Conservation (phyloP, 2,797 vertebrate species). For the Meriones psammophilus region DNA sequence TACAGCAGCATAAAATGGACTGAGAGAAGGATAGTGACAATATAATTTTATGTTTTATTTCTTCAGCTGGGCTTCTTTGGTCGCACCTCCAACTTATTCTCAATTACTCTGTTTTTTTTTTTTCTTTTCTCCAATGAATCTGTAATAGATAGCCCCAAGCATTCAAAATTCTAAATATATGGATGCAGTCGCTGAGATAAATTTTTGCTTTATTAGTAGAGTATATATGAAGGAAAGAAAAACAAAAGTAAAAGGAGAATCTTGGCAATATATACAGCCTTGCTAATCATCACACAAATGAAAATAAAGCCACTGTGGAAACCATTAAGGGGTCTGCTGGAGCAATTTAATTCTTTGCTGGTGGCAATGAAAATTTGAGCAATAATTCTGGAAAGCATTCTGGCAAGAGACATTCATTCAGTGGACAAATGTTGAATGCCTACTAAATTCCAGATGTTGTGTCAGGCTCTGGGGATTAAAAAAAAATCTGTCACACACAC, state of each 20-base stretch:
- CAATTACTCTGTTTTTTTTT: background rate
- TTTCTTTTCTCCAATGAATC: background rate
- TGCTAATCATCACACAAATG: constrained; percentile 62
- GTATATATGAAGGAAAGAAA: background rate
- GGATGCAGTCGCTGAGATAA: background rate
- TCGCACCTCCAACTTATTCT: background rate
- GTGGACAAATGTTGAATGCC: constrained; percentile 5
- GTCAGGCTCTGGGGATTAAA: constrained; percentile 36
- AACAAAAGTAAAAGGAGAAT: constrained; percentile 37
- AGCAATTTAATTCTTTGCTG: constrained; percentile 20
- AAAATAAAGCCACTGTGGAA: constrained; percentile 33
- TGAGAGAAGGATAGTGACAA: background rate
- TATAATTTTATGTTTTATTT: background rate
- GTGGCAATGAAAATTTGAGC: constrained; percentile 32
- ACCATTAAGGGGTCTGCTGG: constrained; percentile 25
- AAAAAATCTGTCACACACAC: no score
- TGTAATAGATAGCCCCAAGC: background rate
- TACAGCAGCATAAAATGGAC: background rate
- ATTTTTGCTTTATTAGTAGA: constrained; percentile 1
- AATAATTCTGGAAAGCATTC: constrained; percentile 56
- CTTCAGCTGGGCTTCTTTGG: background rate
- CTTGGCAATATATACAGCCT: constrained; percentile 32
- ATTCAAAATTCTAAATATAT: constrained; percentile 36
- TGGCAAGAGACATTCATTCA: constrained; percentile 56
- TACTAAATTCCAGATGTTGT: constrained; percentile 46